phyloP scores from a whole-genome alignment of 1,140 invertebrate species.

The Anagrus nilaparvatae region DNA sequence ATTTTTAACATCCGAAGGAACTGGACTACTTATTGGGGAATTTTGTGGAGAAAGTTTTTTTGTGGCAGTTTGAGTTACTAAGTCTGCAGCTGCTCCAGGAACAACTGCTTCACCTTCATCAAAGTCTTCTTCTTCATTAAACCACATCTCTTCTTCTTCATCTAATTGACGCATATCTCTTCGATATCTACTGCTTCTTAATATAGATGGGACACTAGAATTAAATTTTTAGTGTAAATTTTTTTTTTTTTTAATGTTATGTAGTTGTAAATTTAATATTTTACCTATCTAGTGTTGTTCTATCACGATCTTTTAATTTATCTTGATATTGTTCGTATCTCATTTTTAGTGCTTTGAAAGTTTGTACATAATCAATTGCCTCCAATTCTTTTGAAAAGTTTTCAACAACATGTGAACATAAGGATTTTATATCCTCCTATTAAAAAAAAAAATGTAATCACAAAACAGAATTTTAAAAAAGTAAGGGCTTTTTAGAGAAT shows the following conservation, averaged over 20 bases:
- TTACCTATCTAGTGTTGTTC: slow-evolving; percentile 63
- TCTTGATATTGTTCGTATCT: slow-evolving; percentile 94
- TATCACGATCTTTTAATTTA: slow-evolving; percentile 72
- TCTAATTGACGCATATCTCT: slow-evolving; percentile 87
- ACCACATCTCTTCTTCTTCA: slow-evolving; percentile 98
- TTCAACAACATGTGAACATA: slow-evolving; percentile 89
- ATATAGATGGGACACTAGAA: slow-evolving; percentile 59
- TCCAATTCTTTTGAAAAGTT: slow-evolving; percentile 90
- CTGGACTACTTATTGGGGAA: too few relatives aligned
- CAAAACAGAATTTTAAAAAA: slow-evolving; percentile 4
- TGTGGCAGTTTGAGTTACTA: slow-evolving; percentile 30
- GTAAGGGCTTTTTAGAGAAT: slow-evolving; percentile 7
- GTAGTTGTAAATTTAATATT: slow-evolving; percentile 5
- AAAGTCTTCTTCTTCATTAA: slow-evolving; percentile 92
- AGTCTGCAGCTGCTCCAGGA: slow-evolving; percentile 39
- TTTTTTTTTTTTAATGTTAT: not conserved
- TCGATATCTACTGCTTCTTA: slow-evolving; percentile 71
- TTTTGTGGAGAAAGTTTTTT: slow-evolving; percentile 38
- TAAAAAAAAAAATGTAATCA: not conserved
- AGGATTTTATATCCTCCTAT: slow-evolving; percentile 91
- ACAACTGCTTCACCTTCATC: slow-evolving; percentile 68
- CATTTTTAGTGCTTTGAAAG: slow-evolving; percentile 84
- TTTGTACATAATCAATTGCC: slow-evolving; percentile 92
- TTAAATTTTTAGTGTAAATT: slow-evolving; percentile 5
- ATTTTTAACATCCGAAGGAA: slow-evolving; percentile 30